phyloP scores from a whole-genome alignment of 2,113 vertebrate genomes.

The Carassius gibelio region DNA sequence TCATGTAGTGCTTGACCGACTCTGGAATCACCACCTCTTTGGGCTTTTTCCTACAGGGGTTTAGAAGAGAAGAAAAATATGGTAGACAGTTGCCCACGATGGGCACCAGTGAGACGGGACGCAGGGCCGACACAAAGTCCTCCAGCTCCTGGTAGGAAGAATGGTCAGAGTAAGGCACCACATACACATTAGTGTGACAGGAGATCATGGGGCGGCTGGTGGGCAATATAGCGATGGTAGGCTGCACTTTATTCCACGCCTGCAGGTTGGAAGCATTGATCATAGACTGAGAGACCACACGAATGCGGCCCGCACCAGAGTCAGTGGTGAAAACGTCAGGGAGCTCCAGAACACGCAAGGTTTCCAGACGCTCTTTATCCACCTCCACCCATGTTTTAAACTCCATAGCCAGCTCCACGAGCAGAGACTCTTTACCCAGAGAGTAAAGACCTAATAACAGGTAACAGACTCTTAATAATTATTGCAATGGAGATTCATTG shows the following conservation, averaged over 20 bases:
- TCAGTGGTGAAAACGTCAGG: conserved; percentile 87
- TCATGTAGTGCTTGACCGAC: conserved; percentile 74
- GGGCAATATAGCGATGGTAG: conserved; percentile 89
- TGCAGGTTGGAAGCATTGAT: conserved; percentile 72
- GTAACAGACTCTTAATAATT: not conserved
- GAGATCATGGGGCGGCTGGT: conserved; percentile 83
- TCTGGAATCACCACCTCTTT: conserved; percentile 73
- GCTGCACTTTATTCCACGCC: conserved; percentile 81
- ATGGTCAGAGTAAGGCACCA: conserved; percentile 92
- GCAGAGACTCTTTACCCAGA: conserved; percentile 88
- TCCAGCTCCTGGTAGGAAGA: conserved; percentile 88
- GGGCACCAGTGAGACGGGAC: conserved; percentile 82
- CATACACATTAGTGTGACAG: conserved; percentile 79
- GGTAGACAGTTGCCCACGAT: conserved; percentile 76
- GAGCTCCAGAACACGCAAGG: conserved; percentile 81
- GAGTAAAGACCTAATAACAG: conserved; percentile 81
- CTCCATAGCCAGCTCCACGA: conserved; percentile 86
- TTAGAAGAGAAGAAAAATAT: conserved; percentile 79
- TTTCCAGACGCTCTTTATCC: conserved; percentile 82
- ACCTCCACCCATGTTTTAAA: conserved; percentile 93
- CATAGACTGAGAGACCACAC: conserved; percentile 74
- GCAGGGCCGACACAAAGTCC: conserved; percentile 87
- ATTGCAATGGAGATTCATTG: not conserved
- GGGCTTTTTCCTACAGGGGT: conserved; percentile 63
- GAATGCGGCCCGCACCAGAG: conserved; percentile 81